Percentiles rank a stretch among this genome's conserved stretches.
Evolutionary conservation across 2,113 vertebrate genomes (phyloP).

Genomic region (Eupsittula cactorum): DNA sequence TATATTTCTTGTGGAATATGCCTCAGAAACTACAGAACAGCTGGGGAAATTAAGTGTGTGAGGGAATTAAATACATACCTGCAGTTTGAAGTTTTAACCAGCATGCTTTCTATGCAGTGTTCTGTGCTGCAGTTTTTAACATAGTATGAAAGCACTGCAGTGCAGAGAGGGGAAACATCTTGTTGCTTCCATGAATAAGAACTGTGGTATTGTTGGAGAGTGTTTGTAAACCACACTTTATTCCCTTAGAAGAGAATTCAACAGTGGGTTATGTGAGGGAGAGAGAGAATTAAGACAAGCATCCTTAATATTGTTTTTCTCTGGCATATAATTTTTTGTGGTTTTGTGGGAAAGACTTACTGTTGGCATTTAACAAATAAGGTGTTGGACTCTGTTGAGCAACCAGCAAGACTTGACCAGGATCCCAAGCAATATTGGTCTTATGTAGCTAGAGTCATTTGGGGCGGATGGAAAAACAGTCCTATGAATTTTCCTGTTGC

Average conservation of each 20-base stretch:
- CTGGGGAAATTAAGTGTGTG: background rate
- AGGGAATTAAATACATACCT: background rate
- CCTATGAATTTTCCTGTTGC: background rate
- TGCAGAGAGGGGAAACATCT: background rate
- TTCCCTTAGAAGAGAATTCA: background rate
- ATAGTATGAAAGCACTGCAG: background rate
- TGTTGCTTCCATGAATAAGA: background rate
- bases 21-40: background rate
- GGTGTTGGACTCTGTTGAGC: background rate
- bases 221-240: background rate
- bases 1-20: background rate
- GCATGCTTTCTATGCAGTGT: background rate
- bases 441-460: background rate
- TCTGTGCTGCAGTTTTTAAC: background rate
- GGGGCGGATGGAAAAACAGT: background rate
- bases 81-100: background rate
- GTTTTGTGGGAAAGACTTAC: background rate
- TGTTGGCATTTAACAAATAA: background rate
- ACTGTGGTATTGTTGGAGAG: background rate
- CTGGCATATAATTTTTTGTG: background rate
- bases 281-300: background rate
- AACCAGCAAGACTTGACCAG: background rate
- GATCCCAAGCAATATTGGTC: background rate
- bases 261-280: background rate
- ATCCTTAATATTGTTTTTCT: background rate